Percentiles rank a stretch among this genome's conserved stretches.
Evolutionary conservation across 2,888 invertebrate genomes (phyloP).

Genomic region (Dendrolimus houi): DNA sequence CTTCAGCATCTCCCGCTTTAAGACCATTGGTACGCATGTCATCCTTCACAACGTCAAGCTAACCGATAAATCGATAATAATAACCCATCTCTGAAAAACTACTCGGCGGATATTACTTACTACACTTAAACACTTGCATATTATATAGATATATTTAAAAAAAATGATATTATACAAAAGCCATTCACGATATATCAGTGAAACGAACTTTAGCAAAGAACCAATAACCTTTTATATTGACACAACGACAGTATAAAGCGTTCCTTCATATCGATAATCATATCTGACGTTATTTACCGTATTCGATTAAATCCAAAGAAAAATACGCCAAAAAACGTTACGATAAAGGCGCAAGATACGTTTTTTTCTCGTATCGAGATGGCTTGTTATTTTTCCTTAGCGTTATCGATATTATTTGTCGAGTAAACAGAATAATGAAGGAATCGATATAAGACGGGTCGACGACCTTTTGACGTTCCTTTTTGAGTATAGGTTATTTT

Average conservation of each 20-base stretch:
- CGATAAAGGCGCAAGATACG: slow-evolving; percentile 43
- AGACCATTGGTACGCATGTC: too few species aligned
- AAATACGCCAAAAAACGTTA: slow-evolving; percentile 56
- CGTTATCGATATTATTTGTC: slow-evolving; percentile 60
- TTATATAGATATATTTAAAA: too few species aligned
- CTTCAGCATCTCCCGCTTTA: too few species aligned
- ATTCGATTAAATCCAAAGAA: slow-evolving; percentile 60
- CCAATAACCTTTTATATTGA: slow-evolving; percentile 8
- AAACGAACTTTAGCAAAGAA: not conserved
- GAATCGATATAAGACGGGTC: slow-evolving; percentile 53
- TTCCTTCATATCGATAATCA: slow-evolving; percentile 27
- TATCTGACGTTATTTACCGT: slow-evolving; percentile 43
- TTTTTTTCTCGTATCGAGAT: slow-evolving; percentile 37
- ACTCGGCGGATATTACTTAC: too few species aligned
- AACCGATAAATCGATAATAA: too few species aligned
- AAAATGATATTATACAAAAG: not conserved
- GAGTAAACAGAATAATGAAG: slow-evolving; percentile 57
- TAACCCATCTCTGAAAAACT: too few species aligned
- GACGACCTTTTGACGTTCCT: slow-evolving; percentile 32
- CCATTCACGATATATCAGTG: not conserved
- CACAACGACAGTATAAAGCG: slow-evolving; percentile 14
- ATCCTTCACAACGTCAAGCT: too few species aligned
- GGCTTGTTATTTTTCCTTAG: slow-evolving; percentile 55
- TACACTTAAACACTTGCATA: too few species aligned
- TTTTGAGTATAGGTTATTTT: slow-evolving; percentile 13